phyloP scores from a whole-genome alignment of 2,113 vertebrate species.

The Chaetorhynchus papuensis region DNA sequence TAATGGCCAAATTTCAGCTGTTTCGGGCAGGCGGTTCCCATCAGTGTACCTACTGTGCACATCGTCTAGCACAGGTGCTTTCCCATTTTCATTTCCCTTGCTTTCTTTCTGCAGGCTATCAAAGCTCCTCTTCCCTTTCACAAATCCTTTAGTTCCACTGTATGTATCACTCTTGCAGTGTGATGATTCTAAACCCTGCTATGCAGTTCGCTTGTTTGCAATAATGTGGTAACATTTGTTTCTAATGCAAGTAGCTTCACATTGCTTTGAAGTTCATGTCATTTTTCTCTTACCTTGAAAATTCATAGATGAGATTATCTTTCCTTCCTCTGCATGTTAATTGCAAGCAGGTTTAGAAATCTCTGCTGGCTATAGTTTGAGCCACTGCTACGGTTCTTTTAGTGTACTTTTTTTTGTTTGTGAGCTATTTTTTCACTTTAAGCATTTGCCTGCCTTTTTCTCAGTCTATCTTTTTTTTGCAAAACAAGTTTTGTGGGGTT shows the following conservation, averaged over 20 bases:
- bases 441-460: neutral
- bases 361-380: neutral
- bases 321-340: neutral
- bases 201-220: neutral
- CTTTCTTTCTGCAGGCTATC: neutral
- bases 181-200: neutral
- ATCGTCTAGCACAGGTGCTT: neutral
- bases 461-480: neutral
- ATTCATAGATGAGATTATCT: neutral
- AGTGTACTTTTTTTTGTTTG: neutral
- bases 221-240: neutral
- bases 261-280: neutral
- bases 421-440: neutral
- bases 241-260: neutral
- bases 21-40: neutral
- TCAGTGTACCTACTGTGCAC: neutral
- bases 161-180: neutral
- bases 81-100: neutral
- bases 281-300: neutral
- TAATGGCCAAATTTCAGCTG: neutral
- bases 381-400: neutral
- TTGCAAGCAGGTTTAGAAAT: neutral
- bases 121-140: neutral
- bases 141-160: neutral
- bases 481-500: neutral